Evolutionary conservation across 1,140 invertebrate genomes (phyloP).

Genomic region (Panagrolaimus sp.): DNA sequence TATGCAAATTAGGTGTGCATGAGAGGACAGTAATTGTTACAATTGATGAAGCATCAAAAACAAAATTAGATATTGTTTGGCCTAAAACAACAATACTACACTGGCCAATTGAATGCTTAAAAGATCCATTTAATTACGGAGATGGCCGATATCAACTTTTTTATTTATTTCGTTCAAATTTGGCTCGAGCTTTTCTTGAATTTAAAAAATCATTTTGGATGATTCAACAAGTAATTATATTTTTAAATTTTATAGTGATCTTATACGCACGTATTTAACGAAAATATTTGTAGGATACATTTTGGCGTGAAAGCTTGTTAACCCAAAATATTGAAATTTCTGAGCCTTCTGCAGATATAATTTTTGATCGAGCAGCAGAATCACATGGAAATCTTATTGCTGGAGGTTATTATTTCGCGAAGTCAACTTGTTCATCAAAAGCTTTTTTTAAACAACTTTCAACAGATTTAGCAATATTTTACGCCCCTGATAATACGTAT

Average conservation of each 20-base stretch:
- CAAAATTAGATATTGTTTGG: conserved; percentile 34
- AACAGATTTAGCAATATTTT: conserved; percentile 23
- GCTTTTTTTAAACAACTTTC: conserved; percentile 28
- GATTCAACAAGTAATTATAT: conserved; percentile 47
- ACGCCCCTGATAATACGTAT: conserved; percentile 33
- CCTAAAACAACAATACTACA: conserved; percentile 44
- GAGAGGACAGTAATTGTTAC: conserved; percentile 48
- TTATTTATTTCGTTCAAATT: conserved; percentile 46
- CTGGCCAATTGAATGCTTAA: conserved; percentile 48
- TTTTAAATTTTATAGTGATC: too few relatives aligned
- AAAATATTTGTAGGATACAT: conserved; percentile 42
- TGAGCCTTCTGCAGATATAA: conserved; percentile 9
- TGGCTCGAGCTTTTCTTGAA: conserved; percentile 42
- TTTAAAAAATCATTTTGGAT: conserved; percentile 52
- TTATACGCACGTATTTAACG: too few relatives aligned
- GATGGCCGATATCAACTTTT: conserved; percentile 54
- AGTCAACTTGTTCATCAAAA: conserved; percentile 18
- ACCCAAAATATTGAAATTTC: conserved; percentile 35
- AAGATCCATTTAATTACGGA: conserved; percentile 52
- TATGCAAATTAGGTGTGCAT: conserved; percentile 37
- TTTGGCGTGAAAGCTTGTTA: conserved; percentile 42
- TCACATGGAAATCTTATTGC: conserved; percentile 33
- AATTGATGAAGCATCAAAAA: conserved; percentile 37
- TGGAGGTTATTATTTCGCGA: conserved; percentile 36
- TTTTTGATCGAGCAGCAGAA: conserved; percentile 41